Conservation (phyloP, 2,888 invertebrate genomes). For the Mythimna lalbum region DNA sequence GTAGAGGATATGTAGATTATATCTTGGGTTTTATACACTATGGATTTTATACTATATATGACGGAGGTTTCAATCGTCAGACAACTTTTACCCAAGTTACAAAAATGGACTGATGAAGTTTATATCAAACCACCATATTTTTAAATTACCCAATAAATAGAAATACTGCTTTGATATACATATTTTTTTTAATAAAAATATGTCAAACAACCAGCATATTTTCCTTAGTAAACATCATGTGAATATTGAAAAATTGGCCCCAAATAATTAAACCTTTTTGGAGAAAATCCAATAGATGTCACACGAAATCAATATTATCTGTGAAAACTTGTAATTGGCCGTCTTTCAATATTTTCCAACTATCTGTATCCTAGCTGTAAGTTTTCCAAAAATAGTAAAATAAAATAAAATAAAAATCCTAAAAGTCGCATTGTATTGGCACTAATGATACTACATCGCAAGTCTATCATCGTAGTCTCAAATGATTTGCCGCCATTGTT, state of each 20-base stretch:
- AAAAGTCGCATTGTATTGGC: not conserved
- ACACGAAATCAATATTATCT: too few species aligned
- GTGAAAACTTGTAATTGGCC: too few species aligned
- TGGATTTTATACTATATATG: not conserved
- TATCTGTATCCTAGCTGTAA: too few species aligned
- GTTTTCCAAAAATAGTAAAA: too few species aligned
- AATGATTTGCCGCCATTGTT: not conserved
- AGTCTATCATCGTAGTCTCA: not conserved
- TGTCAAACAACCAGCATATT: too few species aligned
- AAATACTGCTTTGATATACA: too few species aligned
- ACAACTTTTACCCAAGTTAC: not conserved
- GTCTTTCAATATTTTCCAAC: too few species aligned
- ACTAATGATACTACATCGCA: not conserved
- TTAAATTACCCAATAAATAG: not conserved
- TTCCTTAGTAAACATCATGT: too few species aligned
- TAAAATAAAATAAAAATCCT: too few species aligned
- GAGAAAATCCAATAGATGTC: not conserved
- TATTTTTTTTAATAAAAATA: too few species aligned
- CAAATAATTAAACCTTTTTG: not conserved
- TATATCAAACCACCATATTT: not conserved
- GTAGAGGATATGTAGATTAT: too few species aligned
- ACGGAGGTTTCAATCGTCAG: not conserved
- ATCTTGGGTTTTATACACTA: not conserved
- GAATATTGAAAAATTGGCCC: too few species aligned
- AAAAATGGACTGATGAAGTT: not conserved